phyloP scores from a whole-genome alignment of 2,797 vertebrate species.

The Carduelis carduelis region DNA sequence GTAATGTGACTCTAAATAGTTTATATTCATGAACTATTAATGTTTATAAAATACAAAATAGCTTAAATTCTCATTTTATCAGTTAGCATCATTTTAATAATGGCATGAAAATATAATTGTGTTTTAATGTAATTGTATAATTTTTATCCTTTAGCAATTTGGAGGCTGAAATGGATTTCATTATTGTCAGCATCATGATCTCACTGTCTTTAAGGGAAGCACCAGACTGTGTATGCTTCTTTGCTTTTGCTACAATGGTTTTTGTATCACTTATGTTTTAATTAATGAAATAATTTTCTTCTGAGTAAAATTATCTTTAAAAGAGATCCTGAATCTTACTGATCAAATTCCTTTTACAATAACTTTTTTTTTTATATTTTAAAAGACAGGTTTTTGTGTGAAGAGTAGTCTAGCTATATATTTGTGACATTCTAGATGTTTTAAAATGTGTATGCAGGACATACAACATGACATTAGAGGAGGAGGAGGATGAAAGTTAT shows the following conservation, averaged over 20 bases:
- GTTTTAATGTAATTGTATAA: constrained; percentile 18
- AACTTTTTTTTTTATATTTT: not conserved
- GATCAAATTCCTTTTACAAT: not conserved
- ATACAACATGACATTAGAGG: not conserved
- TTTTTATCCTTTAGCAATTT: constrained; percentile 1
- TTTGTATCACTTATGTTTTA: not conserved
- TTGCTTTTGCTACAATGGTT: not conserved
- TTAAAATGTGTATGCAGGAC: not conserved
- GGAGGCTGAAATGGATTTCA: not conserved
- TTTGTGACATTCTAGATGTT: not conserved
- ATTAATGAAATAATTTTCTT: not conserved
- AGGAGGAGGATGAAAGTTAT: not conserved
- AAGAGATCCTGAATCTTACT: not conserved
- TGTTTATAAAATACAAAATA: constrained; percentile 10
- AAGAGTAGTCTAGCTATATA: not conserved
- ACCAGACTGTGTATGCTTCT: not conserved
- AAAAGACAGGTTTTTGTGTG: not conserved
- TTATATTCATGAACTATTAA: not conserved
- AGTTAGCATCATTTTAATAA: not conserved
- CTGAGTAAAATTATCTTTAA: not conserved
- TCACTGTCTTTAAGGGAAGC: not conserved
- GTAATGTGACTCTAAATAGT: not conserved
- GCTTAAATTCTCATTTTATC: not conserved
- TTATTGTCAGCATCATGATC: not conserved
- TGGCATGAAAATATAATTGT: not conserved